Evolutionary conservation across 2,888 invertebrate genomes (phyloP).

Genomic region (Lepetodrilus schrolli): DNA sequence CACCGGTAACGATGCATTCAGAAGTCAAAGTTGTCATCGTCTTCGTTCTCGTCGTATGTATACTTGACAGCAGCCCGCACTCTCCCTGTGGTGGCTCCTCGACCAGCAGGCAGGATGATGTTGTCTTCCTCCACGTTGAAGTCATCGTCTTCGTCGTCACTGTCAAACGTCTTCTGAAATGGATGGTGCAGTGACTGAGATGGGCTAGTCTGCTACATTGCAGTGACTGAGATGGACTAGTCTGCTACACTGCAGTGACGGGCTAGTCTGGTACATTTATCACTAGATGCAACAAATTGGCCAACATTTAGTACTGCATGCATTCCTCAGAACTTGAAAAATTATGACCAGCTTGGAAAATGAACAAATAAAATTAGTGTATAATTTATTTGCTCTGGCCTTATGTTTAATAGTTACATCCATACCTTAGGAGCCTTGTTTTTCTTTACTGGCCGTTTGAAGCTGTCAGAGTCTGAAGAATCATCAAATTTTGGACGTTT

Average conservation of each 20-base stretch:
- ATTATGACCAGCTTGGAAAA: no score
- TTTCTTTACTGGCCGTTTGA: background rate
- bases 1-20: no score
- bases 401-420: no score
- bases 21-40: conserved; percentile 45
- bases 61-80: conserved; percentile 77
- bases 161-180: background rate
- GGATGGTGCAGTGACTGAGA: background rate
- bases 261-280: no score
- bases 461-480: background rate
- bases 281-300: no score
- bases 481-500: background rate
- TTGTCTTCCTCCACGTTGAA: conserved; percentile 40
- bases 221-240: no score
- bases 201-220: background rate
- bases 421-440: no score
- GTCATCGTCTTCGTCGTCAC: conserved; percentile 42
- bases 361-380: no score
- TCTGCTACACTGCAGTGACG: no score
- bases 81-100: conserved; percentile 72
- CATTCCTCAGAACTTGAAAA: no score
- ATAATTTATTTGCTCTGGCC: no score
- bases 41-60: conserved; percentile 74
- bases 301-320: no score
- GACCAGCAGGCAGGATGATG: conserved; percentile 38